These are phyloP conservation scores for Pseudomyrmex dendroicus DNA, from an alignment of 1,140 invertebrate genomes.

Conservation along the genomic window DNA sequence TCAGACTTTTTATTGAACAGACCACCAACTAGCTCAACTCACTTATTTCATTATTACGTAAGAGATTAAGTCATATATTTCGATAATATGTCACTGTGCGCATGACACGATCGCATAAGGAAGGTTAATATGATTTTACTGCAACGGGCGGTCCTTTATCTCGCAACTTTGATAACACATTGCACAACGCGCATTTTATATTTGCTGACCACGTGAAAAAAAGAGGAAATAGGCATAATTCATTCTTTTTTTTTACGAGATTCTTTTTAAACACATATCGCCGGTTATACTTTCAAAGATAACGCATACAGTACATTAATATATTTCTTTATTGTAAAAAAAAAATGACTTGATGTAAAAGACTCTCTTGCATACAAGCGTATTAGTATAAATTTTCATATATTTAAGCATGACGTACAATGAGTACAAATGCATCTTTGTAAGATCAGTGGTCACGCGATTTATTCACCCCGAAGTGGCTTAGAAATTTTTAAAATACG, in stretches of 20 bases:
- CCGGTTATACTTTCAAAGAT: background rate
- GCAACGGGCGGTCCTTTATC: constrained; percentile 6
- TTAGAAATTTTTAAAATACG: constrained; percentile 43
- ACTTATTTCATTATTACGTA: constrained; percentile 16
- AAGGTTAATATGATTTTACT: constrained; percentile 38
- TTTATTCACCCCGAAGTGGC: constrained; percentile 31
- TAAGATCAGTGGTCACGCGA: constrained; percentile 7
- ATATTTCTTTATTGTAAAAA: constrained; percentile 13
- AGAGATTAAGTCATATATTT: constrained; percentile 53
- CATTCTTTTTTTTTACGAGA: background rate
- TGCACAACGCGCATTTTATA: constrained; percentile 15
- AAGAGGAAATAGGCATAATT: background rate
- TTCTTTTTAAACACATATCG: constrained; percentile 26
- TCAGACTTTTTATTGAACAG: background rate
- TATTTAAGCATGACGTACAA: background rate
- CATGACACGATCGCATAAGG: constrained; percentile 5
- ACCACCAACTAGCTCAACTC: background rate
- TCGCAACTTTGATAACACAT: constrained; percentile 27
- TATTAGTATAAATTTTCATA: constrained; percentile 27
- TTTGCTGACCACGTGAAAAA: background rate
- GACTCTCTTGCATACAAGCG: background rate
- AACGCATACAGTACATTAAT: constrained; percentile 26
- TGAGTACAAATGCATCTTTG: constrained; percentile 25
- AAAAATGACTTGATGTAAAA: background rate
- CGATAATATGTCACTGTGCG: constrained; percentile 1